Conservation (phyloP, 1,140 invertebrate genomes). For the Acromyrmex echinatior region DNA sequence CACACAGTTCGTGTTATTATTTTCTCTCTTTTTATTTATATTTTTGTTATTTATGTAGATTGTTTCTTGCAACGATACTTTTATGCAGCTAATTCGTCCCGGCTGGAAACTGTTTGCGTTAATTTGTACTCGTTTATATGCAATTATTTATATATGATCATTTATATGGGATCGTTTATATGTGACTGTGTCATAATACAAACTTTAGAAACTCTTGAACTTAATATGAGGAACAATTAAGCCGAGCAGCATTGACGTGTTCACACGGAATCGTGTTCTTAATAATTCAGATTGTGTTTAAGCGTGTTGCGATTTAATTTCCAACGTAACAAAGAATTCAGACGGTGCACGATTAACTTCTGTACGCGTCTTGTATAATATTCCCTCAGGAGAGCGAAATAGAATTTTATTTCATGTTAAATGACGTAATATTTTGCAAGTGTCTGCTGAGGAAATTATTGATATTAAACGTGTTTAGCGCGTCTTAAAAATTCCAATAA, state of each 20-base stretch:
- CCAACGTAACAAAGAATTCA: slow-evolving; percentile 15
- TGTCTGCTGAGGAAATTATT: not conserved
- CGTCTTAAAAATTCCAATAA: slow-evolving; percentile 19
- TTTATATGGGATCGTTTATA: slow-evolving; percentile 1
- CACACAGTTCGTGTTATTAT: not conserved
- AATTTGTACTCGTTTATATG: slow-evolving; percentile 26
- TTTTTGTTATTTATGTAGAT: not conserved
- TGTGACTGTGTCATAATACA: slow-evolving; percentile 7
- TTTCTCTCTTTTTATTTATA: not conserved
- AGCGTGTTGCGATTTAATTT: slow-evolving; percentile 40
- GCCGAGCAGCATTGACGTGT: not conserved
- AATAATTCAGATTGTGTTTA: not conserved
- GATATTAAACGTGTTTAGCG: not conserved
- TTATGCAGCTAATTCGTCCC: slow-evolving; percentile 17
- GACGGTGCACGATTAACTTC: slow-evolving; percentile 9
- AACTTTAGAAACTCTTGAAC: slow-evolving; percentile 38
- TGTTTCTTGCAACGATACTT: slow-evolving; percentile 7
- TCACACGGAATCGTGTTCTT: slow-evolving; percentile 13
- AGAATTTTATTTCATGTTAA: not conserved
- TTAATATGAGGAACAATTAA: slow-evolving; percentile 44
- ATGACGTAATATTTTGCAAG: slow-evolving; percentile 27
- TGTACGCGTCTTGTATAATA: not conserved
- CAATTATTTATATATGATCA: slow-evolving; percentile 7
- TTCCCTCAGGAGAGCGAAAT: not conserved
- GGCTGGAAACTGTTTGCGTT: slow-evolving; percentile 1